A percentile compares a stretch with the other conserved stretches of the same genome.
phyloP scores from a whole-genome alignment of 2,888 invertebrate genomes.

The Eupithecia inturbata region DNA sequence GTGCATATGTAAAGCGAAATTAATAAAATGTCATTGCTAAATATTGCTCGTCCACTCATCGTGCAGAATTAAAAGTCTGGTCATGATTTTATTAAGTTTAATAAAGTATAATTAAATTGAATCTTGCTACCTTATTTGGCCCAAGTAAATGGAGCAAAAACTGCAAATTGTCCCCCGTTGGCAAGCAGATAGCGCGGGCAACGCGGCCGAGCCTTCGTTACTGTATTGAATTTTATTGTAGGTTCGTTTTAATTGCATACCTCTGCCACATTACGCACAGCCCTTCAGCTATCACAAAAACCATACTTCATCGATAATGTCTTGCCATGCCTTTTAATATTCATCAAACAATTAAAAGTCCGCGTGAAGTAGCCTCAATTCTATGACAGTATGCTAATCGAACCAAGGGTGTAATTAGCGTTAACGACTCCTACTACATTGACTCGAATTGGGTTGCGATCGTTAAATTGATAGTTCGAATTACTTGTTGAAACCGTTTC shows the following conservation, averaged over 20 bases:
- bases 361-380: slow-evolving; percentile 62
- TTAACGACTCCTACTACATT: slow-evolving; percentile 59
- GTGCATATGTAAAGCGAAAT: slow-evolving; percentile 58
- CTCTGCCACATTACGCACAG: slow-evolving; percentile 54
- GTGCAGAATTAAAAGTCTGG: slow-evolving; percentile 64
- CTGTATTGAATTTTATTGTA: slow-evolving; percentile 61
- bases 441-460: slow-evolving; percentile 55
- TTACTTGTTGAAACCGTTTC: slow-evolving; percentile 49
- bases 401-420: slow-evolving; percentile 59
- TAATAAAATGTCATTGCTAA: slow-evolving; percentile 42
- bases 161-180: slow-evolving; percentile 48
- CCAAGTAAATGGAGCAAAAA: slow-evolving; percentile 66
- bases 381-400: slow-evolving; percentile 62
- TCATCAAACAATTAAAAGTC: slow-evolving; percentile 69
- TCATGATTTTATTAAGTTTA: slow-evolving; percentile 73
- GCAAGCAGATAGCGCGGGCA: slow-evolving; percentile 38
- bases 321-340: slow-evolving; percentile 69
- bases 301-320: slow-evolving; percentile 61
- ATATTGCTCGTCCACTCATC: slow-evolving; percentile 51
- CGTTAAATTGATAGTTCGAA: slow-evolving; percentile 55
- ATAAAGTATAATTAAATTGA: slow-evolving; percentile 77
- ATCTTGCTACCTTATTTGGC: slow-evolving; percentile 68
- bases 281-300: slow-evolving; percentile 54
- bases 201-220: slow-evolving; percentile 56
- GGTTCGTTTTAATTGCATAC: slow-evolving; percentile 64